Conservation (phyloP, 2,113 vertebrate species). For the Nesoenas mayeri region DNA sequence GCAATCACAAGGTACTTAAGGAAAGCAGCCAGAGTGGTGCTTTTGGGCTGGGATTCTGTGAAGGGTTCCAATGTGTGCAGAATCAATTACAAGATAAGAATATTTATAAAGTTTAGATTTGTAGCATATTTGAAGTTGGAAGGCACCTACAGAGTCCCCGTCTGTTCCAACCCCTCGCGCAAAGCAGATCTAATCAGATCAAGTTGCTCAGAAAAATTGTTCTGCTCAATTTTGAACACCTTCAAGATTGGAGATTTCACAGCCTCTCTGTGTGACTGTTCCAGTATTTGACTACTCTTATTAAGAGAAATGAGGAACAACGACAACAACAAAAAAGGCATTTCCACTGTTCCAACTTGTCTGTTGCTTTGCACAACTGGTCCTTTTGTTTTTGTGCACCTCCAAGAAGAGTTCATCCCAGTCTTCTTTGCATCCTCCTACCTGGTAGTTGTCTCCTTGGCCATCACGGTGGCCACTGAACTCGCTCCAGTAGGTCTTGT, state of each 20-base stretch:
- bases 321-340: background rate
- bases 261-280: background rate
- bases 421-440: background rate
- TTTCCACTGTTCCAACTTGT: background rate
- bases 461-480: background rate
- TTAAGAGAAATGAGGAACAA: background rate
- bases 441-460: background rate
- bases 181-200: background rate
- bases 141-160: background rate
- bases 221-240: background rate
- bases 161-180: background rate
- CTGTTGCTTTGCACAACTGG: background rate
- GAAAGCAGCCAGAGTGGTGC: background rate
- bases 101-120: background rate
- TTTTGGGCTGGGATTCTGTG: background rate
- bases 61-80: background rate
- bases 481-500: background rate
- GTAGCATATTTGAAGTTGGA: background rate
- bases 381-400: background rate
- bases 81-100: background rate
- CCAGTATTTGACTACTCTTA: background rate
- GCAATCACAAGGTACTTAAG: background rate
- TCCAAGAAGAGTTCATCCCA: background rate
- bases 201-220: background rate
- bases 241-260: background rate